Conservation (phyloP, 2,888 invertebrate species). For the Heteromurus nitidus region DNA sequence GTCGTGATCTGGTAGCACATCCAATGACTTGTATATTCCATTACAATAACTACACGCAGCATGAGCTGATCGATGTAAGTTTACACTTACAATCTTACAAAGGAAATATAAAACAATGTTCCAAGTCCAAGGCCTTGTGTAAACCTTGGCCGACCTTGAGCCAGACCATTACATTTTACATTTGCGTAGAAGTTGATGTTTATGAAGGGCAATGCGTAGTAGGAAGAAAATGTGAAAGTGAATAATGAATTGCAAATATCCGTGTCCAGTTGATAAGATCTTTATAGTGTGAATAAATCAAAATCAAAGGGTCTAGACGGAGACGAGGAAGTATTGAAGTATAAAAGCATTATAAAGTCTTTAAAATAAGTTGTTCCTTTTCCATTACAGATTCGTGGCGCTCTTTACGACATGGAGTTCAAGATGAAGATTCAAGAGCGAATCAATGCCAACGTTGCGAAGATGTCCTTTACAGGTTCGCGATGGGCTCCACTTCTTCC, state of each 20-base stretch:
- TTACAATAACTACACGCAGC: conserved; percentile 82
- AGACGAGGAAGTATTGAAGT: too few relatives aligned
- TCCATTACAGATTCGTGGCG: conserved; percentile 54
- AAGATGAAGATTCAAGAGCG: conserved; percentile 53
- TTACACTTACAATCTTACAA: too few relatives aligned
- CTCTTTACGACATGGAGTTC: conserved; percentile 64
- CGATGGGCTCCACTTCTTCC: conserved; percentile 82
- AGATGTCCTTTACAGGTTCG: conserved; percentile 82
- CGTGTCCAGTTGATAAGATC: background rate
- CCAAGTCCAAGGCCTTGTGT: too few relatives aligned
- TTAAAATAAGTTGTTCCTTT: conserved; percentile 6
- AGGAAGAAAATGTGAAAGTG: too few relatives aligned
- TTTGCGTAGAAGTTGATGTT: too few relatives aligned
- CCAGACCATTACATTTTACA: too few relatives aligned
- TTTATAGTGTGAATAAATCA: background rate
- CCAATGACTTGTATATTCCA: conserved; percentile 85
- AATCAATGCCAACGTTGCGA: conserved; percentile 78
- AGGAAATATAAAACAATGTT: background rate
- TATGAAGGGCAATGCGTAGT: too few relatives aligned
- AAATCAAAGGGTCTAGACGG: too few relatives aligned
- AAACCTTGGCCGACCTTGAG: too few relatives aligned
- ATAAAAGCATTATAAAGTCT: background rate
- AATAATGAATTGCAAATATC: too few relatives aligned
- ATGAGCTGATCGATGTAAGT: conserved; percentile 81
- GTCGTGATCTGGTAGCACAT: conserved; percentile 83